Percentiles rank a stretch among this genome's conserved stretches.
Conservation (phyloP, 2,113 vertebrate species). For the Isurus oxyrinchus region DNA sequence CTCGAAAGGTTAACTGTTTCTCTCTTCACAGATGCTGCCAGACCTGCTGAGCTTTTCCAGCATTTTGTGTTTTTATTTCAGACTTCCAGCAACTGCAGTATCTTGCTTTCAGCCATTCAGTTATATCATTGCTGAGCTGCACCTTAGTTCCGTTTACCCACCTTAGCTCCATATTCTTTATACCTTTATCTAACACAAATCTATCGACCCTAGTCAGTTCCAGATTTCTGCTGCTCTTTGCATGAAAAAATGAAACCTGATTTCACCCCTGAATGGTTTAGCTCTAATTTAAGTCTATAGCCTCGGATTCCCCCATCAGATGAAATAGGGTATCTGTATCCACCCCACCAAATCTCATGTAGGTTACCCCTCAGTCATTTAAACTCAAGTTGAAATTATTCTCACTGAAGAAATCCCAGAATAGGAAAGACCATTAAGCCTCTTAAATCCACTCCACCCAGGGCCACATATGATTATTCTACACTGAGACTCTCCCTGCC, state of each 20-base stretch:
- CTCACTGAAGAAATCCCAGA: neutral
- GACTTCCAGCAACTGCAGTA: no score
- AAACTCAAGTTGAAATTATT: neutral
- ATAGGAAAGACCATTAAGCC: neutral
- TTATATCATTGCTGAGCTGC: neutral
- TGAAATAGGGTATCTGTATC: neutral
- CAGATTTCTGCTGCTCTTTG: neutral
- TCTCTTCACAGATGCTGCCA: no score
- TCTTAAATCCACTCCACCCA: neutral
- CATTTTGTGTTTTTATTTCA: no score
- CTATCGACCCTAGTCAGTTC: neutral
- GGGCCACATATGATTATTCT: neutral
- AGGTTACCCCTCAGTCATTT: neutral
- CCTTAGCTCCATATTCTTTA: neutral
- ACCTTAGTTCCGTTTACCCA: neutral
- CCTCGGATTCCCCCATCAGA: no score
- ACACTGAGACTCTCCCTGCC: neutral
- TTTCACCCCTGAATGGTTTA: neutral
- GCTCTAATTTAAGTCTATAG: neutral
- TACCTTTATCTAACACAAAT: neutral
- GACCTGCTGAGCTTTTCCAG: no score
- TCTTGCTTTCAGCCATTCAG: neutral
- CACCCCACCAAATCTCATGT: neutral
- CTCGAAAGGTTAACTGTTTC: no score
- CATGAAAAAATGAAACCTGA: neutral